These are phyloP conservation scores for Microtus pennsylvanicus DNA, from an alignment of 2,113 vertebrate species.

Conservation along the genomic window DNA sequence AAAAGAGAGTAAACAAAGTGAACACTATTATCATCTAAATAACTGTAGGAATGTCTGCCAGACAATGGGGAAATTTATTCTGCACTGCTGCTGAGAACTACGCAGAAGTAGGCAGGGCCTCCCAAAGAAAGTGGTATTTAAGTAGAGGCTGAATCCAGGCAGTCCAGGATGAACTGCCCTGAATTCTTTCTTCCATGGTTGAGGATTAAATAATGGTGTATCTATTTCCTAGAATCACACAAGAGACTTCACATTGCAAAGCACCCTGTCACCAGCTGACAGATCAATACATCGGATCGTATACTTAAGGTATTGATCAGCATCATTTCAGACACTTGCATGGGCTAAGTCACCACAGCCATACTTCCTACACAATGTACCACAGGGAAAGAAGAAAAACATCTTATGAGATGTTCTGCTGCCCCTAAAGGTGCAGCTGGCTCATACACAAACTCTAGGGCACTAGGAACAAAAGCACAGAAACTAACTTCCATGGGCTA, in stretches of 20 bases:
- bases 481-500: background rate
- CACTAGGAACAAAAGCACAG: background rate
- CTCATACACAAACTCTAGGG: background rate
- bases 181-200: background rate
- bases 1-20: background rate
- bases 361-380: background rate
- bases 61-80: background rate
- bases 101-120: background rate
- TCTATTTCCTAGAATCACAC: background rate
- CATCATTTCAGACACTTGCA: background rate
- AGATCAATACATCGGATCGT: background rate
- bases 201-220: constrained; percentile 7
- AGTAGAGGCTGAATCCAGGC: background rate
- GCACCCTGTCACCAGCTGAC: background rate
- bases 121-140: background rate
- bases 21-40: background rate
- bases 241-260: background rate
- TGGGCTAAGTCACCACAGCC: background rate
- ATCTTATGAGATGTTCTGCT: background rate
- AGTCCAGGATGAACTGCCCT: background rate
- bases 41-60: background rate
- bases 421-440: background rate
- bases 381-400: background rate
- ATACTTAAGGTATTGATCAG: background rate
- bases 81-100: background rate